Base-by-base conservation (phyloP, 2,797 vertebrate species). In the Acrossocheilus fasciatus region DNA sequence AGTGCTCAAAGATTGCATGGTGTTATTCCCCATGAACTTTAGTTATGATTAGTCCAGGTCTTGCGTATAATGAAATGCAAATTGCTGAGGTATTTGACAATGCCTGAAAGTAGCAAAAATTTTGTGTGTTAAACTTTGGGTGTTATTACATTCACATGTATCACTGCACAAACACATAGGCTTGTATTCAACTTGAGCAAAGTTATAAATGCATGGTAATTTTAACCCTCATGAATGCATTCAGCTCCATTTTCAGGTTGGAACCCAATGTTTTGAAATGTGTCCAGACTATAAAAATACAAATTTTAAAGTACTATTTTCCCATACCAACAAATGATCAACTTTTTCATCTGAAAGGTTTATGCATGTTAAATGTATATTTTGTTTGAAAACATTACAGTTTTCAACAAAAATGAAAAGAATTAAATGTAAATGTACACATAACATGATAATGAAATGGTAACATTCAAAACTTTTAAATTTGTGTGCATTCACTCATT, bases 11-110 rank as follows among this genome's bases (percentile, higher is more conserved):
- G 41, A 43, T 43, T 9, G 41, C 41, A 43, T 43, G 41, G 8
- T 9, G 41, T 43, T 43, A 43, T 43, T 43, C 12, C 54, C 84
- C 10, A 18, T 64, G 68, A 86, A 81, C 41, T 50, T 86, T 70
- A 34, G 47, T 78, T 85, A 78, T 85, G 64, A 74, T 64, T 81
- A 39, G 54, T 52, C 52, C 39, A 79, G 39, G 81, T 45, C 52
- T 72, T 59, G 76, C 50, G 2, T 50, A 81, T 78, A 85, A 79
- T 80, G 68, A 81, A 73, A 86, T 73, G 77, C 68, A 64, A 86
- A 81, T 80, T 80, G 84, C 17, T 45, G 36, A 47, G 52, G 34
- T 59, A n/a, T 80, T 45, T 81, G 30, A 54, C 39, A 70, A 45
- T 73, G 68, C 9, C 10, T 43, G 20, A 43, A 70, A 68, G 43